Percentiles rank a stretch among this genome's conserved stretches.
Conservation (phyloP, 2,113 vertebrate species). For the Chiloscyllium plagiosum region DNA sequence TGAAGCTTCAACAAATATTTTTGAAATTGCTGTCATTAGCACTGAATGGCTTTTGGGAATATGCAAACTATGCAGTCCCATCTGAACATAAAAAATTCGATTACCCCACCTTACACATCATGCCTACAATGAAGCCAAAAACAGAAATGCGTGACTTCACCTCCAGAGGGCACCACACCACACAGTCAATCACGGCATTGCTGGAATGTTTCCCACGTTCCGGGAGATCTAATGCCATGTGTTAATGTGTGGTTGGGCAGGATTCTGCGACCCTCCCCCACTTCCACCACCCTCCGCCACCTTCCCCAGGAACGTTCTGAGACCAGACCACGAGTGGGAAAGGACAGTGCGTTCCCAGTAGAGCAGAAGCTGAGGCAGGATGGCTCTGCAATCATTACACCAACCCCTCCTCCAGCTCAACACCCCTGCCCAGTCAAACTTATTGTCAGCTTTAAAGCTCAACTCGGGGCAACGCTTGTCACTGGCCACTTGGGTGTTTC, state of each 20-base stretch:
- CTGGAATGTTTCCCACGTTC: background rate
- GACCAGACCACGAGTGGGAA: background rate
- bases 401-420: too few species aligned
- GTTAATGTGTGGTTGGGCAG: background rate
- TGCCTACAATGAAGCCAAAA: background rate
- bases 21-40: background rate
- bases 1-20: background rate
- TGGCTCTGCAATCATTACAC: too few species aligned
- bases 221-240: background rate
- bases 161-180: conserved; percentile 5
- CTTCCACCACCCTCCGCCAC: background rate
- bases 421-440: too few species aligned
- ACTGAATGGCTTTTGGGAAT: background rate
- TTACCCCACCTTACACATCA: background rate
- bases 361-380: background rate
- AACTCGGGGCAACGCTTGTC: too few species aligned
- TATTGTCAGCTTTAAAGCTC: too few species aligned
- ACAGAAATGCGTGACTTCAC: too few species aligned
- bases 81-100: background rate
- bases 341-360: background rate
- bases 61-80: too few species aligned
- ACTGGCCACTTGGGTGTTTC: too few species aligned
- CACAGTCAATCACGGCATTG: background rate
- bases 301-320: background rate
- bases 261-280: background rate